Base-by-base conservation (phyloP, 2,113 vertebrate species). In the Bettongia penicillata region DNA sequence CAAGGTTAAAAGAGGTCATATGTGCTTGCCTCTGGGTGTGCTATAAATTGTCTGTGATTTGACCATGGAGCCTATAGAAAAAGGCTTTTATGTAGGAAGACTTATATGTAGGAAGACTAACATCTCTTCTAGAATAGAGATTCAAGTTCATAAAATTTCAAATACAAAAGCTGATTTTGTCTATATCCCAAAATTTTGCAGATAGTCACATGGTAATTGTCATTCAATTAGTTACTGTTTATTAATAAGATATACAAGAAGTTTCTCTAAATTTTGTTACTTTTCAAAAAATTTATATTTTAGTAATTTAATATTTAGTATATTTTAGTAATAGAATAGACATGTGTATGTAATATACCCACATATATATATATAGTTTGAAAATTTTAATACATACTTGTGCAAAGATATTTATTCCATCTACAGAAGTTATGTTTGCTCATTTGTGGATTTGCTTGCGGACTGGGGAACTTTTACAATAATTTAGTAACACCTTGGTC, bases 41-140 rank as follows among this genome's bases (percentile, higher is more conserved):
- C 57, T 3, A 6, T 93, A 90, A 92, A 61, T 95, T 94, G 91
- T 95, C 96, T 93, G 95, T 91, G 93, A 49, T 93, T 91, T 93
- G 50, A 91, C 61, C 49, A n/a, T 90, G 91, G 61, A 97, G 68
- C 92, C 57, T 95, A 91, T 53, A 68, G 94, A 93, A 91, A 91
- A 52, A 19, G 22, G 22, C 23, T 53, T 53, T 53, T 53, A 23
- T 53, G 24, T 53, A 53, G 53, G 94, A 93, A 94, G 96, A 61
- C 95, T 61, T 52, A 16, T 52, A 51, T 53, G 3, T 53, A 91
- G 51, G 94, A 93, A 94, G 96, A 53, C 95, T 68, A 68, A 31
- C 28, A 31, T 68, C 57, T 68, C 28, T 68, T 68, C 16, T 68
- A 68, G 57, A 68, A 68, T 28, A 37, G 57, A 68, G 57, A 14